Base-by-base conservation (phyloP, 2,888 invertebrate species). In the Diaperis boleti region DNA sequence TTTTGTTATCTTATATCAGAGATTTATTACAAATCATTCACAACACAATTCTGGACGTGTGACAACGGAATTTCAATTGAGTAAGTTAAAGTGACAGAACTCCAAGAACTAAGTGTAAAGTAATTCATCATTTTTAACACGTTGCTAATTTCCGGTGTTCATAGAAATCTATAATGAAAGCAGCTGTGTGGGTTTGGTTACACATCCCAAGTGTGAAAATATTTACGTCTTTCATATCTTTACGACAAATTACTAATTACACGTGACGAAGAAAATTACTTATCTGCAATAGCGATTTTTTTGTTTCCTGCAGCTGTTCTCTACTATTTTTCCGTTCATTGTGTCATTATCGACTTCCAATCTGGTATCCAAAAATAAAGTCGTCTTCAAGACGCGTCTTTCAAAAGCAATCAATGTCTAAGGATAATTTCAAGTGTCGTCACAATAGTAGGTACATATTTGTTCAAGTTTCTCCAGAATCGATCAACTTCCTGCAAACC, bases 391-490 rank as follows among this genome's bases (percentile, higher is more conserved):
- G n/a, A n/a, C n/a, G n/a, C n/a, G n/a, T n/a, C n/a, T n/a, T n/a
- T n/a, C n/a, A 26, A 8, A 26, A 26, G n/a, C n/a, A 26, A 3
- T n/a, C 26, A 26, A 29, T 8, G 29, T 47, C 3, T 47, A 49
- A 49, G 49, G 49, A 33, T 49, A 49, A 49, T 49, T 33, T 49
- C 49, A 49, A 49, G 33, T 49, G 15, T 33, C 35, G 33, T 15
- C 17, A 31, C 8, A 33, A 33, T n/a, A 10, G 11, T 33, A 33
- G 18, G 49, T 17, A 7, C 15, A 49, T 35, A 33, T 49, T n/a
- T 8, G 35, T n/a, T n/a, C 13, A 49, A 49, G 39, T 37, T 52
- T 39, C 45, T 10, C 14, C 11, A 20, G n/a, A 41, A 52, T 54
- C 54, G 31, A 54, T 54, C 18, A 54, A 11, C 29, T 54, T 41